Conservation (phyloP, 2,888 invertebrate genomes). For the Drosophila putrida region DNA sequence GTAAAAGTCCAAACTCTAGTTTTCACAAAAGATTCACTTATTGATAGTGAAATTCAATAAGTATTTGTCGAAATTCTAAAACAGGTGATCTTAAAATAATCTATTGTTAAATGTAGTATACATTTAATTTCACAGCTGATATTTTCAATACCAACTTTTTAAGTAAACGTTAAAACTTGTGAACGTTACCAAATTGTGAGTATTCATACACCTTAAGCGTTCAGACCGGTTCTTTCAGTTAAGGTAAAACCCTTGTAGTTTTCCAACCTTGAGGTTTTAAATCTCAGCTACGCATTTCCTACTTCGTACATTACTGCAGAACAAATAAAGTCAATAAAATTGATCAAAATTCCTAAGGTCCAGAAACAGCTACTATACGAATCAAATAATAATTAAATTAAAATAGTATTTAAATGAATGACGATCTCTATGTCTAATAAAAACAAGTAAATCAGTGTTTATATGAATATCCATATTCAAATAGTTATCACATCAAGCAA, state of each 20-base stretch:
- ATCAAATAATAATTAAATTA: too few species aligned
- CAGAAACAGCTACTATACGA: too few species aligned
- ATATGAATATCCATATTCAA: conserved; percentile 19
- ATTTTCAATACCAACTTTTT: too few species aligned
- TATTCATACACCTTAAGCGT: too few species aligned
- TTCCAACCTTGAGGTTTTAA: neutral
- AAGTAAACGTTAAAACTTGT: neutral
- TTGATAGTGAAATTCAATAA: conserved; percentile 18
- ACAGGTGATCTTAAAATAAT: neutral
- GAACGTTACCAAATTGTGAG: too few species aligned
- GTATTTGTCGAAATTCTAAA: neutral
- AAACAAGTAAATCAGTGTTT: too few species aligned
- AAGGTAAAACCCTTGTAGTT: neutral
- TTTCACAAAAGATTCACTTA: conserved; percentile 19
- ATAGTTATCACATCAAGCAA: conserved; percentile 3
- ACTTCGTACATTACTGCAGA: neutral
- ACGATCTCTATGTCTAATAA: conserved; percentile 29
- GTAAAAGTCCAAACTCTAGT: conserved; percentile 39
- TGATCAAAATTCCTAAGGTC: conserved; percentile 3
- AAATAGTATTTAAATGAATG: neutral
- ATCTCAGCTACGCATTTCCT: neutral
- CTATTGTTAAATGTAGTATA: too few species aligned
- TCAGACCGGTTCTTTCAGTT: neutral
- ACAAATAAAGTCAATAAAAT: conserved; percentile 62
- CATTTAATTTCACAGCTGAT: too few species aligned